Evolutionary conservation across 53 echinoderm and acorn worm species (phyloP), one percentile per base, ranked within the genome.

Genomic region (Henricia sp.): DNA sequence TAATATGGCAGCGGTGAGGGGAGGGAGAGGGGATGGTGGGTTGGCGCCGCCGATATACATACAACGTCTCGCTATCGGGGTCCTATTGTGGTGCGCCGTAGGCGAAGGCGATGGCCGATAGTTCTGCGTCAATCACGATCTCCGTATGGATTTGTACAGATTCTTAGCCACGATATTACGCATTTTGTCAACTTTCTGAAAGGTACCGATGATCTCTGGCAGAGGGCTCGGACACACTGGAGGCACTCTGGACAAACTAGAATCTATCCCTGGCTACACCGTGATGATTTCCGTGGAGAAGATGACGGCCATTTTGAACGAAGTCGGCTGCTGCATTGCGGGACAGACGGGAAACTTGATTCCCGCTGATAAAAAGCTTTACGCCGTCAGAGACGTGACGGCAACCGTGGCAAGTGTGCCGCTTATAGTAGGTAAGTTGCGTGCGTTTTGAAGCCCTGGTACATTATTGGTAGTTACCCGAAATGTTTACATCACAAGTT

Each of bases 121-220:
- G n/a, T n/a, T n/a, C n/a, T n/a, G n/a, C n/a, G n/a, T n/a, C n/a
- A n/a, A n/a, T n/a, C n/a, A n/a, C n/a, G n/a, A n/a, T n/a, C n/a
- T n/a, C n/a, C n/a, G n/a, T n/a, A n/a, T n/a, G n/a, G n/a, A n/a
- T n/a, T n/a, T n/a, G n/a, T n/a, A n/a, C n/a, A n/a, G n/a, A n/a
- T n/a, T n/a, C n/a, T n/a, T n/a, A n/a, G n/a, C n/a, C n/a, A n/a
- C n/a, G n/a, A n/a, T n/a, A n/a, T n/a, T n/a, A n/a, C n/a, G n/a
- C n/a, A n/a, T n/a, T n/a, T n/a, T n/a, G n/a, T n/a, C n/a, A n/a
- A n/a, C n/a, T n/a, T 35, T 65, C 21, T 57, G 14, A 44, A 52
- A 95, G 95, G 95, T 95, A 44, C 95, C 95, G 3, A 95, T 95
- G 95, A 95, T 95, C 5, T 92, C 92, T 8, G 95, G 95, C 40